phyloP scores from a whole-genome alignment of 2,888 invertebrate species.

The Lapara coniferarum region DNA sequence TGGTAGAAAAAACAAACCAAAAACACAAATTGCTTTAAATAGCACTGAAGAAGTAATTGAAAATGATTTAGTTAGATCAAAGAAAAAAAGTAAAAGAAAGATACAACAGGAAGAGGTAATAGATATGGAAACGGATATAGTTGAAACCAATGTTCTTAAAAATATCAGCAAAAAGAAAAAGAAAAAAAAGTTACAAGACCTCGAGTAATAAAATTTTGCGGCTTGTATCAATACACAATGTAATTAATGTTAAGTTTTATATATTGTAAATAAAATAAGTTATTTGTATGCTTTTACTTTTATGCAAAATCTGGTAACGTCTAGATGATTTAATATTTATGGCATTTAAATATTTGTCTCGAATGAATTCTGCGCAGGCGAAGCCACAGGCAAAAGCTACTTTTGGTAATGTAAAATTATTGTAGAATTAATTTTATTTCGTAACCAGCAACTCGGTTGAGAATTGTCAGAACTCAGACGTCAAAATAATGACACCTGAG shows the following conservation, averaged over 20 bases:
- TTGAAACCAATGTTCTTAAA: constrained; percentile 24
- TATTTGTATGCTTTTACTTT: too few relatives aligned
- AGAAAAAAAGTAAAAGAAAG: constrained; percentile 22
- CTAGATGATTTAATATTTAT: too few relatives aligned
- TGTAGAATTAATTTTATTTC: too few relatives aligned
- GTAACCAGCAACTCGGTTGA: too few relatives aligned
- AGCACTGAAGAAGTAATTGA: constrained; percentile 32
- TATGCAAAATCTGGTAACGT: too few relatives aligned
- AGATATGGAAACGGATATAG: constrained; percentile 20
- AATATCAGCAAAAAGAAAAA: constrained; percentile 37
- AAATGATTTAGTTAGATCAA: constrained; percentile 32
- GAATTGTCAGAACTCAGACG: too few relatives aligned
- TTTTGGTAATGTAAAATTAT: too few relatives aligned
- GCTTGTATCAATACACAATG: background rate
- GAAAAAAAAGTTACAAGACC: constrained; percentile 33
- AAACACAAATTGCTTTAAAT: constrained; percentile 33
- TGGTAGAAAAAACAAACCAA: constrained; percentile 40
- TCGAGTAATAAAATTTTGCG: background rate
- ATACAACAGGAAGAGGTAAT: constrained; percentile 23
- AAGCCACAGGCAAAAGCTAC: too few relatives aligned
- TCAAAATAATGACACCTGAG: too few relatives aligned
- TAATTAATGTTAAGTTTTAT: background rate
- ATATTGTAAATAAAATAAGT: background rate
- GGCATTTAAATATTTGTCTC: too few relatives aligned
- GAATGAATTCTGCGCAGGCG: too few relatives aligned